Base-by-base conservation (phyloP, 2,113 vertebrate species). In the Leucopsar rothschildi region DNA sequence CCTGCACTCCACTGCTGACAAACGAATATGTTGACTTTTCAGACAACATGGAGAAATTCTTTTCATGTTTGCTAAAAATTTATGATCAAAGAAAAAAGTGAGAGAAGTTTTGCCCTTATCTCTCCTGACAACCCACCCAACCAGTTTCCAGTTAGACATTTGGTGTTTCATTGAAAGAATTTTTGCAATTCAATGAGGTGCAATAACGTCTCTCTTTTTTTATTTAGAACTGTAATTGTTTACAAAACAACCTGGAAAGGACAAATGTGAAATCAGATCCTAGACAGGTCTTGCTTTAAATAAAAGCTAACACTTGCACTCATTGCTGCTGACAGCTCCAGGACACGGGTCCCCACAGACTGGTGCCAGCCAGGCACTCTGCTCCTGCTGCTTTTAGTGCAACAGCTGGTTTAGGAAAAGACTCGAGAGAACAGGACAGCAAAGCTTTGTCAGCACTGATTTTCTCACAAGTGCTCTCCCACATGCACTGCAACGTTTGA, bases 161-260 rank as follows among this genome's bases (percentile, higher is more conserved):
- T 93, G 83, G 28, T 60, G 1, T 50, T 83, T 49, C 55, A 64
- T 1, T 40, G 73, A 27, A 29, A 82, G 23, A 56, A 69, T 39
- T 91, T 95, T 84, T 96, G 84, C 87, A 95, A 95, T 82, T 90
- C 86, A 96, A 65, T 57, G 84, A 97, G 89, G 55, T 72, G 53
- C 45, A 79, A 70, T 21, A 78, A 47, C 20, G 25, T 59, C 12
- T 55, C 14, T 53, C 37, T 49, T n/a, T 40, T 77, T 86, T 81
- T 20, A 35, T 31, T 78, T 69, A 65, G 77, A 95, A 65, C 28
- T 72, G 60, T 53, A 45, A 11, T 11, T 18, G 27, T 72, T 90
- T 88, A 73, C 69, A 75, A 90, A 93, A 90, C 57, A 83, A 73
- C 35, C 44, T 53, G 40, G 40, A 57, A 86, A 76, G 31, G 33